Evolutionary conservation across 2,888 invertebrate species (phyloP), one percentile per base, ranked within the genome.

Genomic region (Drosophila leonis): DNA sequence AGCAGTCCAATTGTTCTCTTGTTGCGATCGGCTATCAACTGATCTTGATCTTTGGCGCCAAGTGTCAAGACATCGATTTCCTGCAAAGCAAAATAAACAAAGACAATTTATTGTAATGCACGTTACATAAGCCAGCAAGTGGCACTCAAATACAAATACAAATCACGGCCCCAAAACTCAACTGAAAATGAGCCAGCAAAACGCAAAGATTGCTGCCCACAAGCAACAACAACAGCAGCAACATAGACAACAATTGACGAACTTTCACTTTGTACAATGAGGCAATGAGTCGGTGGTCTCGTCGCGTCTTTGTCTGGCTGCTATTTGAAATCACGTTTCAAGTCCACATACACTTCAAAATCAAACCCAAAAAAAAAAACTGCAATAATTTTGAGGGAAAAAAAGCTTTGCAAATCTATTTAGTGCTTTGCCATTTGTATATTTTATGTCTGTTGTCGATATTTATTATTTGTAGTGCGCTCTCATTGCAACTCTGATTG

Each of bases 1-100:
- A 96, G 94, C 90, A 96, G 94, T 85, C 96, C 96, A 90, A 96
- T 96, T 82, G 96, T 96, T 91, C 96, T 94, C 93, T 96, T 96
- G 93, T 95, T 96, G 89, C 96, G 94, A 82, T 95, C 95, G 91
- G 95, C 95, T 71, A 91, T 90, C 79, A 95, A 93, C 91, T 95
- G 95, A 91, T 95, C 95, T 74, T 95, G 94, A 71, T 89, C 90
- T 65, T 80, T 85, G 80, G 95, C 95, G 79, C 95, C 95, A 84
- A 96, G 94, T 93, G 95, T 94, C 92, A 96, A 93, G 75, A 95
- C 95, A 84, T 95, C 94, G 78, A 96, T 94, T 93, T 95, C 95
- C 96, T 96, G 94, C 0, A 90, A 90, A 15, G 61, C 20, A 67
- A 64, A 55, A 37, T 27, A 24, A 48, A 20, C 42, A 51, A 61